Evolutionary conservation across 2,797 vertebrate genomes (phyloP).

Genomic region (Taenioides sp.): DNA sequence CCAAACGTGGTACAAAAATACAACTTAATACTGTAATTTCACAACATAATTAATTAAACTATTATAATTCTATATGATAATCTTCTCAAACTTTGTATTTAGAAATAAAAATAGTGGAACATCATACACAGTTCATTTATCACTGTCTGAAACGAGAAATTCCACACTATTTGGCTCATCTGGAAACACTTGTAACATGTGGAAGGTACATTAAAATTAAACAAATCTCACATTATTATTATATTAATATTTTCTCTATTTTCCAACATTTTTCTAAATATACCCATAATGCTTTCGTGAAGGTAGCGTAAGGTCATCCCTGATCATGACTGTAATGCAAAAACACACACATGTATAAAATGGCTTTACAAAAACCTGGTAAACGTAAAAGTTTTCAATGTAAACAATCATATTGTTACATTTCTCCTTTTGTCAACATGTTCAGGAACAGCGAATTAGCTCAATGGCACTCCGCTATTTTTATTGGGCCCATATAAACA

Average conservation of each 20-base stretch:
- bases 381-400: constrained; percentile 44
- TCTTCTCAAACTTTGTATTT: background rate
- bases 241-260: constrained; percentile 23
- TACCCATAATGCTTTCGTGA: constrained; percentile 41
- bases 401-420: constrained; percentile 50
- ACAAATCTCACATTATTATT: background rate
- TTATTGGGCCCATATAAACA: background rate
- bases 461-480: background rate
- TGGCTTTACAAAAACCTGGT: constrained; percentile 44
- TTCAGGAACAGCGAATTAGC: background rate
- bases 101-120: background rate
- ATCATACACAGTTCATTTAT: background rate
- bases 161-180: background rate
- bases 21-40: background rate
- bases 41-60: background rate
- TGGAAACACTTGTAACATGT: background rate
- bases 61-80: background rate
- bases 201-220: background rate
- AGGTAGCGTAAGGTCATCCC: constrained; percentile 52
- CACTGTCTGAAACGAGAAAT: background rate
- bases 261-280: constrained; percentile 31
- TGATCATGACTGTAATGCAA: constrained; percentile 50
- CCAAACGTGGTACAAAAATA: constrained; percentile 6
- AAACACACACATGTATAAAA: constrained; percentile 48
- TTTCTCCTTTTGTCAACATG: constrained; percentile 14